A percentile compares a stretch with the other conserved stretches of the same genome.
Conservation (phyloP, 2,888 invertebrate species). For the Podotricha telesiphe region DNA sequence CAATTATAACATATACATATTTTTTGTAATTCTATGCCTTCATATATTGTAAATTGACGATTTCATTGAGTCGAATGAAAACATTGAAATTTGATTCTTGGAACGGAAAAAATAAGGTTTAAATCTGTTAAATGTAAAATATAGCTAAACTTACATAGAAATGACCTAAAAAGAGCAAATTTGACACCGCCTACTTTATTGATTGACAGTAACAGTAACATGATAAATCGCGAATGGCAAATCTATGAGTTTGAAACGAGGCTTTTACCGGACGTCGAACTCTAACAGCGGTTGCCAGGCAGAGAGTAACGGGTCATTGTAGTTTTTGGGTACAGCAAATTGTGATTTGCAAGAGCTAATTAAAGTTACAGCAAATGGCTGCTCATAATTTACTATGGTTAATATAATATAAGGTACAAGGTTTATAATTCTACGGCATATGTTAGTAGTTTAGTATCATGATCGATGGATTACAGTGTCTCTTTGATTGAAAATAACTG, state of each 20-base stretch:
- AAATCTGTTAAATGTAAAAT: not conserved
- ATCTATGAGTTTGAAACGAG: constrained; percentile 73
- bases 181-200: constrained; percentile 45
- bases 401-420: constrained; percentile 13
- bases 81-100: not conserved
- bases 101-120: not conserved
- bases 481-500: constrained; percentile 32
- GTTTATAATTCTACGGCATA: constrained; percentile 7
- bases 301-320: constrained; percentile 70
- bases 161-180: constrained; percentile 41
- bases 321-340: constrained; percentile 50
- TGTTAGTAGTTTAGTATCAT: not conserved
- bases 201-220: constrained; percentile 65
- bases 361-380: constrained; percentile 44
- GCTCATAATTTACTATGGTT: constrained; percentile 9
- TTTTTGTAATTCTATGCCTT: not conserved
- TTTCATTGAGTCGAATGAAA: not conserved
- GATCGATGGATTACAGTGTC: constrained; percentile 20
- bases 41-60: not conserved
- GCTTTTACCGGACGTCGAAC: constrained; percentile 79
- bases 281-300: constrained; percentile 69
- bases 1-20: not conserved
- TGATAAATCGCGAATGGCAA: constrained; percentile 76
- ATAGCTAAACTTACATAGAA: constrained; percentile 35
- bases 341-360: constrained; percentile 52